Percentiles rank a stretch among this genome's conserved stretches.
These are phyloP conservation scores for pig (Sus scrofa) DNA, from an alignment of 2,113 vertebrate genomes.

Conservation along the genomic window T2T-Sscrofa CM000824.6:159909501-159910000, in stretches of 20 bases:
- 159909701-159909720: background rate
- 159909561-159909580: background rate
- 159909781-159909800: background rate
- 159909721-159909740: conserved; percentile 71
- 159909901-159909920: background rate
- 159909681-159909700: background rate
- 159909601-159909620: fast-evolving
- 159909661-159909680: background rate
- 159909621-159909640: background rate
- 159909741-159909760: conserved; percentile 43
- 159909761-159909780: background rate
- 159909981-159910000: background rate
- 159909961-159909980: background rate
- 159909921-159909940: background rate
- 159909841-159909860: background rate
- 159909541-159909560: background rate
- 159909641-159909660: background rate
- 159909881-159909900: background rate
- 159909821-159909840: background rate
- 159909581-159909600: background rate
- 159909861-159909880: background rate
- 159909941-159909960: background rate
- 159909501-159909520: background rate
- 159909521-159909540: background rate
- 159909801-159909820: background rate